Evolutionary conservation across 2,113 vertebrate species (phyloP).

Genomic region (Gasterosteus aculeatus): DNA sequence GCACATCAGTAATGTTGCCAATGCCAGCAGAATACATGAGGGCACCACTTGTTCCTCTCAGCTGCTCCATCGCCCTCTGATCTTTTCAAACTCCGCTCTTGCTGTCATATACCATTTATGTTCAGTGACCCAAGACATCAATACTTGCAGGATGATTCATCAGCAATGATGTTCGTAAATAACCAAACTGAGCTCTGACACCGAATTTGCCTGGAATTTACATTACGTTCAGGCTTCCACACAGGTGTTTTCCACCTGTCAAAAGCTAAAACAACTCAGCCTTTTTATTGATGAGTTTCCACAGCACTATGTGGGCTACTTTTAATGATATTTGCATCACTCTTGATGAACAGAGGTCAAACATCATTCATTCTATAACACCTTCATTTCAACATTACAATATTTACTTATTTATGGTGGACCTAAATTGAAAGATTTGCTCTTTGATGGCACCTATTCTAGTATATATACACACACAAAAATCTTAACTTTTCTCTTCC

Average conservation of each 20-base stretch:
- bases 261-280: background rate
- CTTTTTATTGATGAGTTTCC: background rate
- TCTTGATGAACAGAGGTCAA: constrained; percentile 1
- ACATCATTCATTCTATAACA: background rate
- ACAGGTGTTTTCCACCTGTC: background rate
- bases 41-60: background rate
- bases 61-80: background rate
- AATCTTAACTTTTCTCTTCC: background rate
- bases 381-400: background rate
- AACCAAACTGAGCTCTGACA: background rate
- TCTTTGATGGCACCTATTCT: background rate
- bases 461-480: background rate
- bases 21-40: background rate
- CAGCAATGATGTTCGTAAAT: background rate
- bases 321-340: constrained; percentile 13
- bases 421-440: background rate
- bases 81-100: background rate
- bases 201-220: background rate
- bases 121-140: background rate
- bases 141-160: background rate
- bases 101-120: background rate
- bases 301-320: background rate
- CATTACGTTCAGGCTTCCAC: background rate
- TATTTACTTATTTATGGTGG: background rate
- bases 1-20: background rate